Percentiles rank a stretch among this genome's conserved stretches.
phyloP scores from a whole-genome alignment of 64 coral and sea anemone genomes.

The Montipora efflorescens region DNA sequence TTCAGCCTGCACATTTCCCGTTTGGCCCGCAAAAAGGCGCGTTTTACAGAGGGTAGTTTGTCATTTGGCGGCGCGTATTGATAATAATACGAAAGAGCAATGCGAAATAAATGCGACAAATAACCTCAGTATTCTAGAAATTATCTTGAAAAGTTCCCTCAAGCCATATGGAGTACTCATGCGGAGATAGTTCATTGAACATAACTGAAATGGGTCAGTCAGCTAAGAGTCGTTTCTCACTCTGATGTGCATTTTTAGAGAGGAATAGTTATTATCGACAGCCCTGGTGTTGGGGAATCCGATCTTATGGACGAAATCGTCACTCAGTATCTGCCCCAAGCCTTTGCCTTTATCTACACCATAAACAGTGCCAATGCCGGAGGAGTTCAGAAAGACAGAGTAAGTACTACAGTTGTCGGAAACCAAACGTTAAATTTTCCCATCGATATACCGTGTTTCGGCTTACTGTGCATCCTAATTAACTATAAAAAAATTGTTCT shows the following conservation, averaged over 20 bases:
- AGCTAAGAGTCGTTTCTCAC: background rate
- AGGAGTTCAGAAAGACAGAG: slow-evolving; percentile 27
- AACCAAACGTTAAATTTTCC: background rate
- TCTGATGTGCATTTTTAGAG: background rate
- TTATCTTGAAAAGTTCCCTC: too few relatives aligned
- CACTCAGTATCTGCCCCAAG: background rate
- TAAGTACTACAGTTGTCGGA: background rate
- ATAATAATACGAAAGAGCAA: too few relatives aligned
- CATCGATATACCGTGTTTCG: too few relatives aligned
- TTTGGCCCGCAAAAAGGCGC: too few relatives aligned
- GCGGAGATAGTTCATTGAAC: too few relatives aligned
- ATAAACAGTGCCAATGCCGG: slow-evolving; percentile 19
- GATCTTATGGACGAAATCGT: slow-evolving; percentile 16
- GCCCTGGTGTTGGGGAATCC: slow-evolving; percentile 8
- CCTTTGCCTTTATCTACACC: background rate
- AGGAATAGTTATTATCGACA: slow-evolving; percentile 12
- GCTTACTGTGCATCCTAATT: background rate
- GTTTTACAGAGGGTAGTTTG: too few relatives aligned
- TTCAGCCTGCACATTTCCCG: too few relatives aligned
- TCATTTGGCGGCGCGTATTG: too few relatives aligned
- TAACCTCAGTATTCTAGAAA: too few relatives aligned
- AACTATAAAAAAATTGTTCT: background rate
- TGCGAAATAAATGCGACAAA: too few relatives aligned
- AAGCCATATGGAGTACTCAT: too few relatives aligned
- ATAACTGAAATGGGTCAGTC: background rate